A percentile compares a stretch with the other conserved stretches of the same genome.
Evolutionary conservation across 2,113 vertebrate species (phyloP).

Genomic region (Conger conger): DNA sequence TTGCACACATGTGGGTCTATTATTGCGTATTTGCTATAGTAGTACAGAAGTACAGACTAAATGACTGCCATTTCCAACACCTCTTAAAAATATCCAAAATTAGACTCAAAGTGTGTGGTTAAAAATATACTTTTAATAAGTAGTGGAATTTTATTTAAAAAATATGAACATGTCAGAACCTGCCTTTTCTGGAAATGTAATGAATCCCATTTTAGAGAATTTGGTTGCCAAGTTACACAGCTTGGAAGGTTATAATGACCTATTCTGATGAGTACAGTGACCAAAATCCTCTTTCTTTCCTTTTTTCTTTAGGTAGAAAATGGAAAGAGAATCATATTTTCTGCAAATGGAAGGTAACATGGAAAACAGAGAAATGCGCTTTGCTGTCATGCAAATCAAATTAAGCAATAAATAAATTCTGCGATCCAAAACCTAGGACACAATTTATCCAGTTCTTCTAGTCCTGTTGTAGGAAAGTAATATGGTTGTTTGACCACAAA

Average conservation of each 20-base stretch:
- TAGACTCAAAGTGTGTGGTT: neutral
- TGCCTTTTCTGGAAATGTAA: neutral
- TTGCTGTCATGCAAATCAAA: neutral
- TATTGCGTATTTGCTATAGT: neutral
- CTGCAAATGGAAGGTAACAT: neutral
- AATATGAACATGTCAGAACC: neutral
- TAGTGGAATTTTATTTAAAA: neutral
- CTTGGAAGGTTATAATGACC: neutral
- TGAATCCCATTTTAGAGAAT: neutral
- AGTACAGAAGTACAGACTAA: neutral
- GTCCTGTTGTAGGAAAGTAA: neutral
- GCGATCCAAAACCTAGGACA: neutral
- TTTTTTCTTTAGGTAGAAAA: neutral
- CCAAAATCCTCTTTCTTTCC: too few species aligned
- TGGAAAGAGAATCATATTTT: neutral
- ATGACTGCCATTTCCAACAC: neutral
- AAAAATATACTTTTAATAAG: neutral
- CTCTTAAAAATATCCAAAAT: neutral
- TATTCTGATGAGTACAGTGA: slow-evolving; percentile 4
- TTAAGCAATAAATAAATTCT: neutral
- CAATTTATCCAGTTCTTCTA: neutral
- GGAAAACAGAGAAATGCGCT: neutral
- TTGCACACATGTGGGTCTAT: too few species aligned
- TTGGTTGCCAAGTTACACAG: slow-evolving; percentile 17
- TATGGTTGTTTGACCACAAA: neutral